phyloP scores from a whole-genome alignment of 2,113 vertebrate genomes.

The Oryzias javanicus region DNA sequence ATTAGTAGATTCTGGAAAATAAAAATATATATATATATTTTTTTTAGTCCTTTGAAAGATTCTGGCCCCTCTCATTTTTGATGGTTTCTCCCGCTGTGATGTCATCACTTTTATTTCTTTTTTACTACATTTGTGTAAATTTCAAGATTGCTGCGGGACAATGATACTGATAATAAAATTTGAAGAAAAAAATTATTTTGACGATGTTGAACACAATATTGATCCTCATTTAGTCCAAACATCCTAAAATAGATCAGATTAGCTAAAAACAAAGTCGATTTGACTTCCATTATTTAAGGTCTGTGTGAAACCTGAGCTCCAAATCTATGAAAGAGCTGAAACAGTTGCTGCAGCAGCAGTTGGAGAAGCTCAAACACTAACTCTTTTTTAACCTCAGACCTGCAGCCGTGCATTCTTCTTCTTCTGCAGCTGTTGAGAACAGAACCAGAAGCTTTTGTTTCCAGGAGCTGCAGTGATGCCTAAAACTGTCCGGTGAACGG shows the following conservation, averaged over 20 bases:
- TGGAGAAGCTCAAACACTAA: slow-evolving; percentile 53
- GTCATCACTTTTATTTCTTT: too few relatives aligned
- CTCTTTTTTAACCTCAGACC: slow-evolving; percentile 38
- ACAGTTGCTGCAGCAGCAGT: slow-evolving; percentile 47
- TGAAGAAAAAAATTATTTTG: not conserved
- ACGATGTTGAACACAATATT: not conserved
- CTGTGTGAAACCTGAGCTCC: slow-evolving; percentile 17
- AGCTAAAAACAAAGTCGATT: too few relatives aligned
- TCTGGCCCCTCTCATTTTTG: too few relatives aligned
- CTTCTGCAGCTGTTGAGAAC: slow-evolving; percentile 14
- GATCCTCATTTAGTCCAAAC: not conserved
- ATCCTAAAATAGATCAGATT: not conserved
- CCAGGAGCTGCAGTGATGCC: not conserved
- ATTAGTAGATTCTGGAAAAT: too few relatives aligned
- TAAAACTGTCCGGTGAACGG: too few relatives aligned
- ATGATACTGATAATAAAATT: too few relatives aligned
- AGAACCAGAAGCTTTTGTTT: slow-evolving; percentile 7
- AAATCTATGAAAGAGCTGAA: slow-evolving; percentile 17
- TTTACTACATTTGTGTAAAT: too few relatives aligned
- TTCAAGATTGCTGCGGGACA: not conserved
- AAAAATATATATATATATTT: too few relatives aligned
- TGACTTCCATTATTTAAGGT: too few relatives aligned
- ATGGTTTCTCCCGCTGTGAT: too few relatives aligned
- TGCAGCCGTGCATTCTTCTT: slow-evolving; percentile 41
- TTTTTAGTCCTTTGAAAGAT: too few relatives aligned